Base-by-base conservation (phyloP, 2,113 vertebrate genomes). In the Prietella phreatophila region DNA sequence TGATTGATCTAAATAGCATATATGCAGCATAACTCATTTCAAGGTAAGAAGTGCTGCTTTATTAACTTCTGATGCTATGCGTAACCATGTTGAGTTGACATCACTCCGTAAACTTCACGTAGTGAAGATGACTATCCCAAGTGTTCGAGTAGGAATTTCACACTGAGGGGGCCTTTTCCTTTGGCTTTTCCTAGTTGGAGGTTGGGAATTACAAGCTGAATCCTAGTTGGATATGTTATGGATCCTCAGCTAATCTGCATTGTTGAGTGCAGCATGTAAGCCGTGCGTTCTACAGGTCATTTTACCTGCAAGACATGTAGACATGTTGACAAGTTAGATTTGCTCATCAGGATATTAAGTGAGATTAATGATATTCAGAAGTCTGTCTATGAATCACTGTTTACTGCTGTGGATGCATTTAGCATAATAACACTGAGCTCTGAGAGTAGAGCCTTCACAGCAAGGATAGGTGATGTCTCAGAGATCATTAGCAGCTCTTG, bases 301-400 rank as follows among this genome's bases (percentile, higher is more conserved):
- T 63, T 33, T 15, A 33, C 56, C 61, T 27, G 58, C 4, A 39
- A 83, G 33, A 39, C 25, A 65, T 63, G 60, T n/a, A 61, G 56
- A 11, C 55, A 61, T 1, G 36, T 39, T 61, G 17, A 61, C 55
- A 60, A 36, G 79, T 42, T 82, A 27, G 81, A 42, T 22, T 82
- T 82, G 33, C n/a, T 82, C 30, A 82, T 82, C 53, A 82, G 55
- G 17, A 82, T 58, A 60, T 53, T 56, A 82, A 82, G 53, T 82
- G 81, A 27, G 56, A 82, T 83, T 83, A 39, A 83, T 83, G 58
- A 83, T 63, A 63, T 83, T 63, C 58, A 63, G 39, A 63, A 42
- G 19, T 63, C 55, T 82, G 33, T 39, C 33, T 83, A 27, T 63
- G 56, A 63, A 82, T 42, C 33, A 82, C 81, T 82, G 22, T 63